Evolutionary conservation across 2,888 invertebrate species (phyloP).

Genomic region (Drosophila basisetae): DNA sequence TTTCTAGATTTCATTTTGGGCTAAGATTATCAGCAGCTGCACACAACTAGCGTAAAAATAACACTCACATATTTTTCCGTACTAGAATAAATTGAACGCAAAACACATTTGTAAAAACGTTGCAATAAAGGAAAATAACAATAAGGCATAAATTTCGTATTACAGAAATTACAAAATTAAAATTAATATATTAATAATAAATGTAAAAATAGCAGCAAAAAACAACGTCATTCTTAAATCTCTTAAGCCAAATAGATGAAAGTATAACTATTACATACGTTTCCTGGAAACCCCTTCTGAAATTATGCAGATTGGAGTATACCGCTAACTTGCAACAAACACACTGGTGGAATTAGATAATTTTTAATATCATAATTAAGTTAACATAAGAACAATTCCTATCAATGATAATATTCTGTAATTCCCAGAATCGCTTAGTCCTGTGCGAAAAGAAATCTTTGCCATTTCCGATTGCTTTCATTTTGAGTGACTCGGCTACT

Average conservation of each 20-base stretch:
- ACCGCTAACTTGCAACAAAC: not conserved
- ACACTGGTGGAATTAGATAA: no score
- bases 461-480: slow-evolving; percentile 8
- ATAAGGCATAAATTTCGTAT: not conserved
- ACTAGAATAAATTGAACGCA: not conserved
- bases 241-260: not conserved
- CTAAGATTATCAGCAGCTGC: slow-evolving; percentile 39
- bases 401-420: not conserved
- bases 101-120: not conserved
- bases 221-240: rapidly evolving
- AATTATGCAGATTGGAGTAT: not conserved
- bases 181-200: not conserved
- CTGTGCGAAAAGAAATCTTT: slow-evolving; percentile 2
- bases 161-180: not conserved
- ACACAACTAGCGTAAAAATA: not conserved
- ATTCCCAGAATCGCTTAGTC: not conserved
- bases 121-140: not conserved
- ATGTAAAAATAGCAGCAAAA: not conserved
- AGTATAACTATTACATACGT: not conserved
- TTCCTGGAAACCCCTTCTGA: not conserved
- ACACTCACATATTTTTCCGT: not conserved
- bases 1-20: not conserved
- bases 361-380: no score
- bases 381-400: not conserved
- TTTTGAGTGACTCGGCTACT: slow-evolving; percentile 19